Conservation (phyloP, 2,888 invertebrate genomes). For the Zhuqinia jingwanae region DNA sequence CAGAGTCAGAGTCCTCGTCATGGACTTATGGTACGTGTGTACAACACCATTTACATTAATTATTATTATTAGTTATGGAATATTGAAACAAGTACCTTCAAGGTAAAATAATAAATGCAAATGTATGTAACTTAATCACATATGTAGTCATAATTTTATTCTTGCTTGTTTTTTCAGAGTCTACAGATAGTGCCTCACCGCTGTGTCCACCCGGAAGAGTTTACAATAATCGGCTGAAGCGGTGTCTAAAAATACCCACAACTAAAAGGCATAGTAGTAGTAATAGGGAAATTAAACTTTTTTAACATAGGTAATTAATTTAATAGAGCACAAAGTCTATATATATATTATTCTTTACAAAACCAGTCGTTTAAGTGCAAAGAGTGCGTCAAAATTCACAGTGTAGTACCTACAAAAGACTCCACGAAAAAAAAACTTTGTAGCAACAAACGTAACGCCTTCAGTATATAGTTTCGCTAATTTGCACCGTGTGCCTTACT, state of each 20-base stretch:
- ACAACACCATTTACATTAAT: background rate
- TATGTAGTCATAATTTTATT: background rate
- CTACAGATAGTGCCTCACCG: conserved; percentile 58
- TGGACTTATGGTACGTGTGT: conserved; percentile 66
- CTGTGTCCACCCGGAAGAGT: conserved; percentile 64
- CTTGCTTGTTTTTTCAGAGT: conserved; percentile 49
- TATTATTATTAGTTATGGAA: too few relatives aligned
- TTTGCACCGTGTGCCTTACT: too few relatives aligned
- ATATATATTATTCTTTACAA: background rate
- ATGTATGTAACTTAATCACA: too few relatives aligned
- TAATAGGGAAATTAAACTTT: conserved; percentile 65
- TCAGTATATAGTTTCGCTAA: too few relatives aligned
- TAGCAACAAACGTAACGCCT: too few relatives aligned
- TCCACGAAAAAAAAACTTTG: too few relatives aligned
- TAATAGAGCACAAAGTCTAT: background rate
- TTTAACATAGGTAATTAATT: conserved; percentile 11
- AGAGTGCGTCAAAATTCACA: conserved; percentile 14
- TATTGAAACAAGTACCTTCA: too few relatives aligned
- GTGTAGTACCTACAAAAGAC: too few relatives aligned
- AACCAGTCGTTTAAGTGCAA: background rate
- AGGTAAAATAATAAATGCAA: background rate
- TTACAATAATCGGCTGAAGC: conserved; percentile 57
- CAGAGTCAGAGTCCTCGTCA: conserved; percentile 63
- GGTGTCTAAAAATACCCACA: conserved; percentile 62
- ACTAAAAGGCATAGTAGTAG: conserved; percentile 47